Base-by-base conservation (phyloP, 2,113 vertebrate genomes). In the Calidris pugnax region DNA sequence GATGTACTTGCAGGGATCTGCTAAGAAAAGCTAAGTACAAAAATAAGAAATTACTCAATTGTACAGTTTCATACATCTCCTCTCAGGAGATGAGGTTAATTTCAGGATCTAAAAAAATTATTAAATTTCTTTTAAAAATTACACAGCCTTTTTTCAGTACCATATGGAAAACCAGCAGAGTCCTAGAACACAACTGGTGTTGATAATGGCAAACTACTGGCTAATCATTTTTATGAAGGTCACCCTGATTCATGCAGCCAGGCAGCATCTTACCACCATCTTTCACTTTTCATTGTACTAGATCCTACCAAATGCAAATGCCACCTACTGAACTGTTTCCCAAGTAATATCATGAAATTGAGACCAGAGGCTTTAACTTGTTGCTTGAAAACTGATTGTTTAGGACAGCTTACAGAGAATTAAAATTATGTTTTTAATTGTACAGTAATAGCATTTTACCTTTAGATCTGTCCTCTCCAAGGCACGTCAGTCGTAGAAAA, bases 151-250 rank as follows among this genome's bases (percentile, higher is more conserved):
- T 87, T 85, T 77, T 73, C 56, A 75, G 53, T 57, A 57, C 73
- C 86, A 66, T 92, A 87, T 92, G 92, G 89, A 92, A 85, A 89
- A 66, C 4, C 51, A 89, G 73, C 76, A 93, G 86, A 96, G 78
- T 89, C 66, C 43, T 89, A 68, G 84, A 94, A 79, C 64, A 73
- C 69, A 81, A 85, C 51, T 87, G 53, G 32, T 94, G 53, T 91
- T 72, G 79, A 72, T 89, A 84, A 74, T 48, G 24, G 27, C 56
- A 89, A 19, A 35, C 73, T 93, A 39, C 64, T 94, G 69, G 83
- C 62, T 95, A 59, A 89, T 79, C 24, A 28, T 56, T 90, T 73
- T 84, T 71, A 28, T 81, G 85, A 93, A 97, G 80, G 56, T 94
- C 88, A 87, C 56, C 16, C 56, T 93, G 76, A 94, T 89, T 87